Base-by-base conservation (phyloP, 2,888 invertebrate genomes). In the Caradrina clavipalpis region DNA sequence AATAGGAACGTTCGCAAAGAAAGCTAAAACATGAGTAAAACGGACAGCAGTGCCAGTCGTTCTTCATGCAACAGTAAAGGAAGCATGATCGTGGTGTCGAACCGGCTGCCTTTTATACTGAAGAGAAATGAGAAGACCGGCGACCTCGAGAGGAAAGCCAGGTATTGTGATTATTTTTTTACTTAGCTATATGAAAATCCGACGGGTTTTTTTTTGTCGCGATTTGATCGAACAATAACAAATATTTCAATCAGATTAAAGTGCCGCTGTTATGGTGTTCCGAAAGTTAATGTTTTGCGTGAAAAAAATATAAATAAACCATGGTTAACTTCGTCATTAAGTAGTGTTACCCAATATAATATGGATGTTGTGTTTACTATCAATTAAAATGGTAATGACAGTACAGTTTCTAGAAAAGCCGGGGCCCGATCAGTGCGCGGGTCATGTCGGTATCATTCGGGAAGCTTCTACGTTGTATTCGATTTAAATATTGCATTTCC, bases 11-110 rank as follows among this genome's bases (percentile, higher is more conserved):
- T 89, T 88, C 81, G 78, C 80, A 86, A 86, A 86, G 76, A 87
- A 88, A 87, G 80, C 83, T 82, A 78, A 85, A 92, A 91, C 86
- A 95, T 95, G 96, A 95, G 92, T 93, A 93, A 84, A 86, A 87
- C 80, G 72, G 81, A 82, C 72, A 87, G 83, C 76, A 83, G 90
- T 84, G 78, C 26, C 88, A 92, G 92, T 92, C 94, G 95, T 74
- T 82, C 91, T n/a, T 84, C 91, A 90, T 96, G 96, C 88, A 96
- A 95, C 85, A 96, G 96, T 88, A 97, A 97, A 86, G 97, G 97
- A 84, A 98, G 97, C 90, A 97, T 99, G 97, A 98, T 99, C 88
- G 98, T 99, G 83, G 98, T 99, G 73, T 98, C 99, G 81, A 99
- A 99, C 95, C 96, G 99, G 83, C 96, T 99, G 90, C 99, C 99